phyloP scores from a whole-genome alignment of 2,113 vertebrate genomes.

The Syngnathus typhle region DNA sequence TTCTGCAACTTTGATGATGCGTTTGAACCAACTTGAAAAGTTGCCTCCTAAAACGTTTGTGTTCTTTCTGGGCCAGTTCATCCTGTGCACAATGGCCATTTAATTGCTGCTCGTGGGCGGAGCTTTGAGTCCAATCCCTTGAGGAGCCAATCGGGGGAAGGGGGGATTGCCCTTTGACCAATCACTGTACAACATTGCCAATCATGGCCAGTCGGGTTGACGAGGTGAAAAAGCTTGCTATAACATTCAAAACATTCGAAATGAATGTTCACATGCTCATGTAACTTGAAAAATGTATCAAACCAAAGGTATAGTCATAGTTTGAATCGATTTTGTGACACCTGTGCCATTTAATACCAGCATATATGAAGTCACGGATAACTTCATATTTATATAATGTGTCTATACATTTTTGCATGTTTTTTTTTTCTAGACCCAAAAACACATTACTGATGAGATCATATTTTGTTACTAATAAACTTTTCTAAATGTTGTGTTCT shows the following conservation, averaged over 20 bases:
- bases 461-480: constrained; percentile 38
- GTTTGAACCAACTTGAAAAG: background rate
- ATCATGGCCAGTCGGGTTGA: constrained; percentile 36
- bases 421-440: background rate
- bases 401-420: background rate
- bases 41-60: background rate
- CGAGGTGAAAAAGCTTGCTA: constrained; percentile 21
- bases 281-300: background rate
- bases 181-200: constrained; percentile 14
- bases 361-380: background rate
- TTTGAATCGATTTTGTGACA: background rate
- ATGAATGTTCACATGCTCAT: background rate
- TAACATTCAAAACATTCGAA: constrained; percentile 18
- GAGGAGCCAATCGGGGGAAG: constrained; percentile 6
- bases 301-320: background rate
- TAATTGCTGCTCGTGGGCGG: constrained; percentile 41
- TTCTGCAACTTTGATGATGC: no score
- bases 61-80: constrained; percentile 67
- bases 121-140: background rate
- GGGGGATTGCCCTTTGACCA: background rate
- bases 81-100: constrained; percentile 76
- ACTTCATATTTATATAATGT: background rate
- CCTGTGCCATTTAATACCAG: background rate
- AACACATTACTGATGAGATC: background rate
- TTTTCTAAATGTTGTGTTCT: constrained; percentile 34